Conservation (phyloP, 2,797 vertebrate species). For the Tauraco hartlaubi region DNA sequence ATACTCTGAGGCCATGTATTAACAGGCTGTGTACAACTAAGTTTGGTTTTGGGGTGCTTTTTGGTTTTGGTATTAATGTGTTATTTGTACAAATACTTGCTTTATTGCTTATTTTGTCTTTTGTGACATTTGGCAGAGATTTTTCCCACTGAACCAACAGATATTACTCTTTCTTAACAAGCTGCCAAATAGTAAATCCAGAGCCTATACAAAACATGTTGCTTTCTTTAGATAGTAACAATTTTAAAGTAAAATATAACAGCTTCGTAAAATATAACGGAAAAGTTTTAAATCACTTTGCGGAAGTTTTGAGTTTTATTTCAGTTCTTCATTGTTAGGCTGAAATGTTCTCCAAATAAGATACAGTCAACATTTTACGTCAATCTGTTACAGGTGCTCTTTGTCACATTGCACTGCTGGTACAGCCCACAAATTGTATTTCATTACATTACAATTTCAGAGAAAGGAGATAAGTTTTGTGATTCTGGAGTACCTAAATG, state of each 20-base stretch:
- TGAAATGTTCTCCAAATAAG: background rate
- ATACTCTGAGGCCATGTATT: background rate
- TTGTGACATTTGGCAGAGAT: background rate
- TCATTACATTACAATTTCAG: background rate
- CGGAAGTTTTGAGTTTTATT: background rate
- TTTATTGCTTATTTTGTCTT: background rate
- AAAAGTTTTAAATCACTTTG: background rate
- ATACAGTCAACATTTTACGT: background rate
- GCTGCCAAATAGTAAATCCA: background rate
- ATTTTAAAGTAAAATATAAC: background rate
- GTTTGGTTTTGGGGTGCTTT: accelerated
- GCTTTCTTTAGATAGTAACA: background rate
- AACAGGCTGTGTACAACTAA: background rate
- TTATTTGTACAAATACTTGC: background rate
- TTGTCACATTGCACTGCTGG: background rate
- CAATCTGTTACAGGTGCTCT: background rate
- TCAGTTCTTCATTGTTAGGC: background rate
- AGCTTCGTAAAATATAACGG: background rate
- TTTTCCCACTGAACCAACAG: background rate
- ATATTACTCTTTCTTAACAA: background rate
- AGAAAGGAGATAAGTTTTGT: background rate
- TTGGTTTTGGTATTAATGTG: background rate
- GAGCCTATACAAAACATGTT: background rate
- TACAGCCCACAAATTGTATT: background rate
- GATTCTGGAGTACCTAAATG: background rate